These are phyloP conservation scores for Metellina segmentata DNA, from an alignment of 2,888 invertebrate genomes.

Conservation along the genomic window DNA sequence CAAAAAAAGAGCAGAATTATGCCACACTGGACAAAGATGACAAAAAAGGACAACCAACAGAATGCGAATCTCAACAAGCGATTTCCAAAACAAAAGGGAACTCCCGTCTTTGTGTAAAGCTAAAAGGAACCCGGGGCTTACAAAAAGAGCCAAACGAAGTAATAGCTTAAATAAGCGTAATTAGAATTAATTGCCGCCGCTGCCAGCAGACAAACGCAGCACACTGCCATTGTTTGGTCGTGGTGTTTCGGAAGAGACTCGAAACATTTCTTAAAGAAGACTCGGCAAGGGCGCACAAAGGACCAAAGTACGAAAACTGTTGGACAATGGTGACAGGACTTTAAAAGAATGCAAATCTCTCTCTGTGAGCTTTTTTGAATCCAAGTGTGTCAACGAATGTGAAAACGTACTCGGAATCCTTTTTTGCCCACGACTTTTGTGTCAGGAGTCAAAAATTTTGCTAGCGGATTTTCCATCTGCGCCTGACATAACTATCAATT, in stretches of 20 bases:
- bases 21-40: background rate
- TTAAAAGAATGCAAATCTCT: slow-evolving; percentile 41
- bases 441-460: slow-evolving; percentile 16
- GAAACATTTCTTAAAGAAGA: slow-evolving; percentile 32
- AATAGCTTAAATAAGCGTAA: slow-evolving; percentile 69
- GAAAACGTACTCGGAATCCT: slow-evolving; percentile 20
- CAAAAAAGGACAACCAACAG: background rate
- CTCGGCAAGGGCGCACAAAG: slow-evolving; percentile 6
- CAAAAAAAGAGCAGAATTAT: background rate
- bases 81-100: slow-evolving; percentile 24
- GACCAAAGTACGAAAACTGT: slow-evolving; percentile 8
- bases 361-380: slow-evolving; percentile 9
- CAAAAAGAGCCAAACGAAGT: slow-evolving; percentile 7
- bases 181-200: slow-evolving; percentile 71
- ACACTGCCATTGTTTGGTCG: slow-evolving; percentile 49
- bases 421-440: slow-evolving; percentile 8
- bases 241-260: slow-evolving; percentile 46
- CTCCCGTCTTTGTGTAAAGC: slow-evolving; percentile 4
- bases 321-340: slow-evolving; percentile 51
- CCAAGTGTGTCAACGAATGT: slow-evolving; percentile 35
- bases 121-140: slow-evolving; percentile 5
- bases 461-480: slow-evolving; percentile 23
- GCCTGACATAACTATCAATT: slow-evolving; percentile 65
- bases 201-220: slow-evolving; percentile 47
- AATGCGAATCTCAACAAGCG: slow-evolving; percentile 59